Evolutionary conservation across 2,113 vertebrate genomes (phyloP), one percentile per base, ranked within the genome.

Genomic region (Rana temporaria): DNA sequence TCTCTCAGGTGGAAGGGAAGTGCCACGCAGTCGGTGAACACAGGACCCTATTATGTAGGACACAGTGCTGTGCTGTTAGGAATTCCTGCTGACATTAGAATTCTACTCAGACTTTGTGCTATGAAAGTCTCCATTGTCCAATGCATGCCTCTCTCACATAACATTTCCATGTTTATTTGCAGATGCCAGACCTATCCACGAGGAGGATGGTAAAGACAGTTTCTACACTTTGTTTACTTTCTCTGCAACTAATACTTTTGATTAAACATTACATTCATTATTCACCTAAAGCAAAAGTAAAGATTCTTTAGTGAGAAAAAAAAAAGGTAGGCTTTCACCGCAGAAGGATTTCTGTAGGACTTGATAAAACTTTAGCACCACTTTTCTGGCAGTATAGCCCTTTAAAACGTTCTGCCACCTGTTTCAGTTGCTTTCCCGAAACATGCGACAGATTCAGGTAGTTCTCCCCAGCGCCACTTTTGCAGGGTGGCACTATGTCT

Each of bases 151-250:
- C 80, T 74, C 79, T 75, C 80, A 82, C 48, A 19, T 26, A 67
- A 24, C 2, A 63, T 53, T 75, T 85, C 78, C 48, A 82, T 88
- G 59, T 87, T 86, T 84, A 76, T 80, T 83, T 87, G 79, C 91
- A 97, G 96, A 91, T 89, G 94, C 94, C 84, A 90, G 91, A 87
- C 90, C 95, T 84, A 91, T 93, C 86, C 92, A 84, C 81, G 92
- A 95, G 86, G 90, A 92, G 90, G 92, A 94, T 89, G 95, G 91
- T 92, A 92, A 91, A 76, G 80, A 7, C 20, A 57, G 48, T 32
- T 19, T 38, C 20, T 74, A 85, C 78, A 70, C 64, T 63, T 62
- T 34, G 42, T 22, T 17, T 30, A 56, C 17, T 4, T 73, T 73
- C 22, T 73, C 11, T 48, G 11, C 42, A 48, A 14, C 9, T 12